A percentile compares a stretch with the other conserved stretches of the same genome.
These are phyloP conservation scores for Chrysemys picta DNA, from an alignment of 2,113 vertebrate species.

Conservation along the genomic window DNA sequence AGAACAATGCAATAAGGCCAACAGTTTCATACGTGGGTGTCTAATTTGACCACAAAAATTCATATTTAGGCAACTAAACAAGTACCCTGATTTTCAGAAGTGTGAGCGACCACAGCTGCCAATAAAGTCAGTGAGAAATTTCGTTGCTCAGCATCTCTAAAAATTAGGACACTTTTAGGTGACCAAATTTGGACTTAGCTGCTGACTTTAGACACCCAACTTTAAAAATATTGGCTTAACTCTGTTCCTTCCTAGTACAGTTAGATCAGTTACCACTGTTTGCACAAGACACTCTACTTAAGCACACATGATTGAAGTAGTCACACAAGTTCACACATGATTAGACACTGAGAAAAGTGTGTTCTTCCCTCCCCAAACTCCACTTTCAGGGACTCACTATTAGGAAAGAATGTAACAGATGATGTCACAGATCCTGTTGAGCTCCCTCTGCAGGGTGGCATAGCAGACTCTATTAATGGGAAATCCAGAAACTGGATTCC, in stretches of 20 bases:
- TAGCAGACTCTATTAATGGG: not conserved
- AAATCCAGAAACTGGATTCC: not conserved
- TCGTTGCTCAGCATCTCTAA: not conserved
- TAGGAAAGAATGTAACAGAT: not conserved
- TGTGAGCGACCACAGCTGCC: not conserved
- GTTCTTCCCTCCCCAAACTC: not conserved
- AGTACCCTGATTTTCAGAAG: not conserved
- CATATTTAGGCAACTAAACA: not conserved
- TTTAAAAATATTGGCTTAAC: not conserved
- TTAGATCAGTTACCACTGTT: not conserved
- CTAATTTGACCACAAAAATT: not conserved
- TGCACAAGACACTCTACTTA: not conserved
- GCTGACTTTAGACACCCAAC: not conserved
- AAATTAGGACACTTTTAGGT: not conserved
- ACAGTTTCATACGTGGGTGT: not conserved
- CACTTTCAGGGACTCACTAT: not conserved
- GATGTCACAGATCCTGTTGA: not conserved
- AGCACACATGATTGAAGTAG: not conserved
- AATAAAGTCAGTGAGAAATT: not conserved
- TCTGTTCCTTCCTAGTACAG: not conserved
- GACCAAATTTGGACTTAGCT: not conserved
- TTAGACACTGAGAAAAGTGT: not conserved
- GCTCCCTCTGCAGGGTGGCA: not conserved
- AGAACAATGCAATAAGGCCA: not conserved
- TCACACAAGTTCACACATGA: not conserved